Evolutionary conservation across 2,888 invertebrate genomes (phyloP), one percentile per base, ranked within the genome.

Genomic region (Erannis defoliaria): DNA sequence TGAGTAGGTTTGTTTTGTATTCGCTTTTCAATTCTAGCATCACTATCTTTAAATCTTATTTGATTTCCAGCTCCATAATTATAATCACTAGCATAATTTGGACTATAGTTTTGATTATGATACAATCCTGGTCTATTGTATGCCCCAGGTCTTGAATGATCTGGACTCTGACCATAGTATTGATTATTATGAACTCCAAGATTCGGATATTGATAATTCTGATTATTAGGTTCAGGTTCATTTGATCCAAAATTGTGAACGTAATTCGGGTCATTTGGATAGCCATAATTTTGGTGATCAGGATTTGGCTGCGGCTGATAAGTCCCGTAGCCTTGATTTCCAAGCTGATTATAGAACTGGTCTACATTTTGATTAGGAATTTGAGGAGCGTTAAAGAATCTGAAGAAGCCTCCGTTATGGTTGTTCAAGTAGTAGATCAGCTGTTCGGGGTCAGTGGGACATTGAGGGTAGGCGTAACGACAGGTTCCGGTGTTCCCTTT

Each of bases 381-480:
- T 66, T 62, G 62, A 73, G 89, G 49, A 43, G 45, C 54, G 66
- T 94, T 95, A 78, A 97, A 97, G 80, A 96, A 96, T 64, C 96
- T 93, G 80, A 97, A 97, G 85, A 97, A 97, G 1, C 97, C 97
- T 38, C 97, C 97, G 58, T 97, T 97, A 78, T 97, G 95, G 84
- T 97, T 97, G 88, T 97, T 97, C 51, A 97, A 89, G 81, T 97
- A 97, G 80, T 96, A 92, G 35, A 97, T 94, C 9, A 97, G 93
- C 70, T 95, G 94, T 68, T 96, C 95, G 29, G 96, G 94, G 79
- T 96, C 95, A 48, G 94, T 94, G 0, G 97, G 97, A 76, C 97
- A 97, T 53, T 93, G 93, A 0, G 96, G 94, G 77, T 97, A 97
- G 9, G 96, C 95, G 62, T 92, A 89, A 42, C 94, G 89, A 73